These are phyloP conservation scores for Lagocephalus sceleratus DNA, from an alignment of 2,797 vertebrate genomes.

Conservation along the genomic window DNA sequence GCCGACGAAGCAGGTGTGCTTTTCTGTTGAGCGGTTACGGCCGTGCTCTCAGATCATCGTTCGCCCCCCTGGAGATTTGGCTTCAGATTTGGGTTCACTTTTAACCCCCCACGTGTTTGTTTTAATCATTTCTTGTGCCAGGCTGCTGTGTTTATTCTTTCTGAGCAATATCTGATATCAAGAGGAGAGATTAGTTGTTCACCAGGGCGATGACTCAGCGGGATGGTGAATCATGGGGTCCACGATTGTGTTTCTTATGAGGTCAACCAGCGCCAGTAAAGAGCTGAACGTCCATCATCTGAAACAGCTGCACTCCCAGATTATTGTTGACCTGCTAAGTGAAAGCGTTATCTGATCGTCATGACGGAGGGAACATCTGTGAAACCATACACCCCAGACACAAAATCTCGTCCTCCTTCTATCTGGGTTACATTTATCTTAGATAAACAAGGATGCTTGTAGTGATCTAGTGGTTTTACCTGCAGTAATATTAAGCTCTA, in stretches of 20 bases:
- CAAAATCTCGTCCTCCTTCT: too few species aligned
- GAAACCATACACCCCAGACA: too few species aligned
- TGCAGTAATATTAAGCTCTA: too few species aligned
- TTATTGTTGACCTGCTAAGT: too few species aligned
- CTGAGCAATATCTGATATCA: constrained; percentile 7
- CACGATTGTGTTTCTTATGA: constrained; percentile 2
- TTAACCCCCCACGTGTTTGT: constrained; percentile 7
- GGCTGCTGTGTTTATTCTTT: constrained; percentile 14
- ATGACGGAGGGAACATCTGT: too few species aligned
- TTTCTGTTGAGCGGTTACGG: background rate
- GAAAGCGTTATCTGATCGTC: too few species aligned
- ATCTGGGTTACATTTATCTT: too few species aligned
- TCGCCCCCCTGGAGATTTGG: constrained; percentile 13
- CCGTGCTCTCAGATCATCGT: background rate
- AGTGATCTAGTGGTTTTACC: too few species aligned
- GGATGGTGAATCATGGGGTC: background rate
- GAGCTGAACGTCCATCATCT: too few species aligned
- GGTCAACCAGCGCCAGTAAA: too few species aligned
- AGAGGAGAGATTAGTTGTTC: constrained; percentile 16
- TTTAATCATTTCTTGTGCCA: constrained; percentile 15
- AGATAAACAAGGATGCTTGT: too few species aligned
- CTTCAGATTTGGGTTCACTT: constrained; percentile 11
- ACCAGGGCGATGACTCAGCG: background rate
- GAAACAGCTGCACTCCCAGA: too few species aligned
- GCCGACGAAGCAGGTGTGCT: constrained; percentile 32